phyloP scores from a whole-genome alignment of 2,113 vertebrate genomes.

The Nanorana parkeri region DNA sequence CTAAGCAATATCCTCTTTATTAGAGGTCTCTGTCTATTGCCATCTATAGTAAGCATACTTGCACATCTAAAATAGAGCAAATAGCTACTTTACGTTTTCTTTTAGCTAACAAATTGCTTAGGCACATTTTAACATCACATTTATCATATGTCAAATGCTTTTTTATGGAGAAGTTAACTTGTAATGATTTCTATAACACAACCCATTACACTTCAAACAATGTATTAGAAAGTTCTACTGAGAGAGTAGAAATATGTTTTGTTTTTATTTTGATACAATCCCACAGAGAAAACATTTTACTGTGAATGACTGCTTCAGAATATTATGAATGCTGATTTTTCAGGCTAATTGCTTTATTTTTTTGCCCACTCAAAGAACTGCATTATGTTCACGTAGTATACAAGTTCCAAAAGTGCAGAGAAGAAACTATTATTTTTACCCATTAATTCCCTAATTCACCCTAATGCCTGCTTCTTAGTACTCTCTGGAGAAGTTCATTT shows the following conservation, averaged over 20 bases:
- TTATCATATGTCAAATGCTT: constrained; percentile 6
- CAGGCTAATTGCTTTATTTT: constrained; percentile 3
- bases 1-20: too few species aligned
- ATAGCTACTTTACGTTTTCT: background rate
- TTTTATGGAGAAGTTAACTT: constrained; percentile 6
- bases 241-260: constrained; percentile 14
- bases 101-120: background rate
- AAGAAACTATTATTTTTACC: background rate
- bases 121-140: constrained; percentile 18
- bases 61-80: background rate
- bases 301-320: constrained; percentile 1
- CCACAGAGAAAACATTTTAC: background rate
- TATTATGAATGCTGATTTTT: constrained; percentile 12
- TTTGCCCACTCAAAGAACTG: background rate
- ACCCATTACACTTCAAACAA: constrained; percentile 25
- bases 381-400: background rate
- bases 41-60: too few species aligned
- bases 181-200: constrained; percentile 24
- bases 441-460: background rate
- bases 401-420: background rate
- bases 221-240: background rate
- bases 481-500: too few species aligned
- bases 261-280: constrained; percentile 4
- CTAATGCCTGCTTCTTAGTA: background rate
- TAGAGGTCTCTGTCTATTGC: too few species aligned